Evolutionary conservation across 1,140 invertebrate genomes (phyloP), one percentile per base, ranked within the genome.

Genomic region (Pollicipes pollicipes): DNA sequence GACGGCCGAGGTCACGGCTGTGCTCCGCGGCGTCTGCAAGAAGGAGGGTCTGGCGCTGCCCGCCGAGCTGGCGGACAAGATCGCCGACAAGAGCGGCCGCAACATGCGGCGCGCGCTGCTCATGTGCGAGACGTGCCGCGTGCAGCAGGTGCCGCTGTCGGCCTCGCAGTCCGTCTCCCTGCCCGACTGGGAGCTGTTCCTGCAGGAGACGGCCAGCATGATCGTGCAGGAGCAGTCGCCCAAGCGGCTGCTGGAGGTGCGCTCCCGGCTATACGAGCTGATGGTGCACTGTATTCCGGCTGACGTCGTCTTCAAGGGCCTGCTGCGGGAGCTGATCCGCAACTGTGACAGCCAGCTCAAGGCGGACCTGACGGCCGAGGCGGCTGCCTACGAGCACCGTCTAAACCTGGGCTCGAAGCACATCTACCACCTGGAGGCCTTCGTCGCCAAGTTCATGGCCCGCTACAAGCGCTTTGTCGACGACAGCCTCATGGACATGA

Each of bases 361-460:
- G 82, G 86, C 85, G 28, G 85, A 94, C 79, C 86, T 97, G 3
- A 87, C 91, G 0, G 85, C 86, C 72, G 81, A 88, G 74, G 96
- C 96, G 21, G 90, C 94, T 0, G 84, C 86, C 69, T 95, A 90
- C 81, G 95, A 99, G 79, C 91, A 97, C 78, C 84, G 90, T 72
- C 87, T 97, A 83, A 87, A 89, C 75, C 82, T 88, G 67, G 95
- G 95, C 26, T 90, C 88, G 72, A 98, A 98, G 81, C 84, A 88
- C n/a, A 97, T 98, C 75, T 96, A 95, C 76, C 95, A 99, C 80
- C 82, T 99, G 58, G 96, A 99, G 82, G 93, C 94, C 27, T 98
- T 98, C 84, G 88, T 96, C 70, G 93, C 92, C 6, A 90, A 91
- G 75, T 97, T 97, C 80, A 98, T 98, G 96, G 85, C 87, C 30